Conservation (phyloP, 2,113 vertebrate species). For the Brachyhypopomus occidentalis region DNA sequence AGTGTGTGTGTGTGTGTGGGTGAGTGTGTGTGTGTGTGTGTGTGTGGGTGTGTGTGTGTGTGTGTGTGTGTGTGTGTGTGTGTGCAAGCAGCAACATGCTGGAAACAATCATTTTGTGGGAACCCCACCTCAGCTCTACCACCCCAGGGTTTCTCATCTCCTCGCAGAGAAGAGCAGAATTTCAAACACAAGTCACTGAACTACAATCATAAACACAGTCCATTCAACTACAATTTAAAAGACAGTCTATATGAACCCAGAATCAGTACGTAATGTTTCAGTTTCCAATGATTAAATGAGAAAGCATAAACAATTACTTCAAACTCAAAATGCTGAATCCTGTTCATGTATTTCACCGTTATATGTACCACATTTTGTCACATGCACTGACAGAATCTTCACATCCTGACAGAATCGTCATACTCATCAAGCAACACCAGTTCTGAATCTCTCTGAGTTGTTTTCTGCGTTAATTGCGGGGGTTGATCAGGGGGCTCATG, state of each 20-base stretch:
- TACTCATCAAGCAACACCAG: not conserved
- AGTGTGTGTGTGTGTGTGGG: conserved; percentile 13
- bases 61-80: conserved; percentile 33
- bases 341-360: too few species aligned
- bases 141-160: conserved; percentile 40
- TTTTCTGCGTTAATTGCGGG: conserved; percentile 3
- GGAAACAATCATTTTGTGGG: conserved; percentile 55
- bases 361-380: too few species aligned
- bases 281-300: too few species aligned
- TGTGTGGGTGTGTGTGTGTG: conserved; percentile 8
- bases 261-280: too few species aligned
- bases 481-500: conserved; percentile 20
- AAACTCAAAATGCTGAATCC: too few species aligned
- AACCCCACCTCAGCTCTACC: conserved; percentile 40
- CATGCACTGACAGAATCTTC: too few species aligned
- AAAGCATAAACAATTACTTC: too few species aligned
- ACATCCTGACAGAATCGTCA: too few species aligned
- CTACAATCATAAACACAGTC: not conserved
- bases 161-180: conserved; percentile 39
- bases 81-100: conserved; percentile 57
- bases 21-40: conserved; percentile 4
- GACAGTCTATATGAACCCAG: too few species aligned
- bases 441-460: not conserved
- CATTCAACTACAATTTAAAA: too few species aligned
- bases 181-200: conserved; percentile 26